Conservation (phyloP, 2,113 vertebrate species). For the Hippocampus barbouri region DNA sequence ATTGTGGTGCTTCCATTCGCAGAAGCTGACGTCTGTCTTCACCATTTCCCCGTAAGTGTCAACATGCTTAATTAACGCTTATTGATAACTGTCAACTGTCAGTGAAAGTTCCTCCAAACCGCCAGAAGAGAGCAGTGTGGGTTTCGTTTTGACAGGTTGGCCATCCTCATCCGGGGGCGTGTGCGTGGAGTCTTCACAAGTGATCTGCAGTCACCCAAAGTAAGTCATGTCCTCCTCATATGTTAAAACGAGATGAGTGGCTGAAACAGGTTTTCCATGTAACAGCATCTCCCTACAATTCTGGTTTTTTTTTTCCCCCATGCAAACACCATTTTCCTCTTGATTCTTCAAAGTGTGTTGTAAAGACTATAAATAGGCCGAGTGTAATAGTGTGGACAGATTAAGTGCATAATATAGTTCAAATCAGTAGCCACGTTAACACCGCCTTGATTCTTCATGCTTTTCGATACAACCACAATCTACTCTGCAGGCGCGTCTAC, state of each 20-base stretch:
- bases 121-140: conserved; percentile 43
- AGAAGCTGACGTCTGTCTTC: background rate
- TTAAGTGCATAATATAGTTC: background rate
- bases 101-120: background rate
- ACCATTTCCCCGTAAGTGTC: background rate
- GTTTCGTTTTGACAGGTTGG: background rate
- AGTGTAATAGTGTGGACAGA: background rate
- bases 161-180: background rate
- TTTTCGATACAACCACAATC: no score
- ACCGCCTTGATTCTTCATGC: background rate
- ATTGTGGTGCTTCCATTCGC: background rate
- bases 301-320: no score
- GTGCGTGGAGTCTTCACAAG: no score
- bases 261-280: no score
- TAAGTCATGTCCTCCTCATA: no score
- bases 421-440: background rate
- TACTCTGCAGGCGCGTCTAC: no score
- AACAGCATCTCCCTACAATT: no score
- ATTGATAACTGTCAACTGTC: background rate
- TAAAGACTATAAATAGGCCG: background rate
- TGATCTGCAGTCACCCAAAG: no score
- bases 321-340: no score
- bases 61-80: background rate
- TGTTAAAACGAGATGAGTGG: no score
- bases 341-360: no score